Evolutionary conservation across 2,113 vertebrate species (phyloP), one percentile per base, ranked within the genome.

Genomic region (Rutilus rutilus): DNA sequence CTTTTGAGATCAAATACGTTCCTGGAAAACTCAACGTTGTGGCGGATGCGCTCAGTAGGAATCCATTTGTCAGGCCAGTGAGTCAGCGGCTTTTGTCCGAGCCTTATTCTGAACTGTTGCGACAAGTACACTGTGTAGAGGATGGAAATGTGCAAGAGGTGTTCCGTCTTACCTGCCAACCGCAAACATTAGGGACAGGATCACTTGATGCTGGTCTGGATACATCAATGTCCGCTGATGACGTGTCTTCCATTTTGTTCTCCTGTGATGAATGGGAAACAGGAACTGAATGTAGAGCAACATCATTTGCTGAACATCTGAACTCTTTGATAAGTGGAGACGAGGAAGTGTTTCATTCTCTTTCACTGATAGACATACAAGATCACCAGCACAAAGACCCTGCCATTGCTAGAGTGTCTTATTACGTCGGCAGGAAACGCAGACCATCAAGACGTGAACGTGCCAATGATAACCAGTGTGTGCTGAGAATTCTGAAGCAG

Each of bases 401-500:
- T 33, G 14, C 30, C 62, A 30, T 65, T 65, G 62, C 75, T 3
- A 57, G 75, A 21, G 75, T 54, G 25, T 54, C 11, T 21, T 30
- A 21, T 54, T 77, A 77, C 21, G 25, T 54, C 1, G 3, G 7
- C 2, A 57, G 50, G 5, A 17, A 54, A 14, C 4, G 47, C n/a
- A 77, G 74, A 77, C 74, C 74, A 54, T 77, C 47, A 25, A 77
- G 74, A 54, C 74, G 47, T 77, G 74, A 57, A 33, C 25, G 15
- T 50, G 23, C 50, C 4, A 52, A 33, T 33, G 50, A 78, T 5
- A 52, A 57, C 47, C 15, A 2, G 27, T 23, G 6, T 12, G 69
- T 42, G 36, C 11, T 73, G 7, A 2, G 9, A 11, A 42, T 42
- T 2, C 36, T 73, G 11, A 73, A 73, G 33, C 67, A 71, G 33